Base-by-base conservation (phyloP, 2,113 vertebrate genomes). In the Spea multiplicata region DNA sequence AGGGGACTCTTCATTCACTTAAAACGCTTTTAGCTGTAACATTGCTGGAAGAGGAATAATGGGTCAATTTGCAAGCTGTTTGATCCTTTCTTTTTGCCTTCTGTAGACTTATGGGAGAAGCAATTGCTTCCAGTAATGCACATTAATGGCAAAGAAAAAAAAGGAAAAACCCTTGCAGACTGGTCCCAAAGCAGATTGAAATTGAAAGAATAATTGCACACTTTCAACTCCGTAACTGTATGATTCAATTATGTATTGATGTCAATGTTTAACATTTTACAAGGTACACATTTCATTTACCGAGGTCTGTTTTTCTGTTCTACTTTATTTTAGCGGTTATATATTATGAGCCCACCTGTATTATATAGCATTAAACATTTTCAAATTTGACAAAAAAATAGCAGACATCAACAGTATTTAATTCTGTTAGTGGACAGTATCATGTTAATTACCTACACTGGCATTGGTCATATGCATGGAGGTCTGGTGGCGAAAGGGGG, bases 51-150 rank as follows among this genome's bases (percentile, higher is more conserved):
- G 71, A 83, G 82, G 84, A 88, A 85, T 84, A 86, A 85, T 87
- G 61, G 82, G 75, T 84, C 82, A 49, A 86, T 86, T 87, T 89
- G 83, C 78, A 83, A 83, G 67, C 81, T 87, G 81, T 85, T 84
- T 87, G 82, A 87, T 87, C 68, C 73, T 85, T 87, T 87, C 62
- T 85, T 87, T 69, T 86, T 84, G 83, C 73, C 83, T 83, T 86
- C 81, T 79, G 71, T 81, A 88, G 80, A 83, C 83, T 86, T 84
- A 75, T 61, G 84, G 81, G 84, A 82, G 81, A 85, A 84, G 82
- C 82, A 84, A 82, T 84, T 88, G 77, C 82, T 84, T 83, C 69
- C 72, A 79, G 81, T 85, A 85, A 87, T 86, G 76, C 80, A 69
- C 0, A 2, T 53, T 87, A 86, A 87, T 86, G 83, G 80, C 66